phyloP scores from a whole-genome alignment of 2,113 vertebrate genomes.

The Himantopus leucocephalus region DNA sequence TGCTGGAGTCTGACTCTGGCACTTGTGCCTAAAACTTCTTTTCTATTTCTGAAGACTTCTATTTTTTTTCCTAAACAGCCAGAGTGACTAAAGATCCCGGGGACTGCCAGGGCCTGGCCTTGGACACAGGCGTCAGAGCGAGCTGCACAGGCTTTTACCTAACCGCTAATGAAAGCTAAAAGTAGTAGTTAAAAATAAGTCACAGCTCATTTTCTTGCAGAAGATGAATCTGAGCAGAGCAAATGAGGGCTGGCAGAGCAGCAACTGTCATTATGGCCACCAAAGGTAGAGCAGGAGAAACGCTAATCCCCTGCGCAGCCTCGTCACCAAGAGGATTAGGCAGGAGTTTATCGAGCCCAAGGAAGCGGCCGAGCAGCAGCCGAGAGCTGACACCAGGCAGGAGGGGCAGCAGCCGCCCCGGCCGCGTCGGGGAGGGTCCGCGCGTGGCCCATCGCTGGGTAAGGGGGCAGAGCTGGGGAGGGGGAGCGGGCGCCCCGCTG shows the following conservation, averaged over 20 bases:
- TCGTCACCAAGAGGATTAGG: slow-evolving; percentile 44
- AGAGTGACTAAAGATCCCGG: not conserved
- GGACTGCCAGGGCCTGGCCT: not conserved
- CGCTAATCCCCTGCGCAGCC: not conserved
- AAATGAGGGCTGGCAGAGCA: not conserved
- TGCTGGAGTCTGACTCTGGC: not conserved
- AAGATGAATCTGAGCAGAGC: not conserved
- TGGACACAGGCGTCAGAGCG: no score
- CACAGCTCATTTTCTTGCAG: not conserved
- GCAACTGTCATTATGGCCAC: not conserved
- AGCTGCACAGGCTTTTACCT: not conserved
- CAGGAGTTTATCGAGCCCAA: not conserved
- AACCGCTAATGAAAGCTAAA: not conserved
- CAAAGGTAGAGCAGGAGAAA: not conserved
- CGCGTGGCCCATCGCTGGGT: accelerated
- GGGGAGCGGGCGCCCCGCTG: not conserved
- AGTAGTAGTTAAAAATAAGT: not conserved
- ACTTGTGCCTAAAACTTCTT: not conserved
- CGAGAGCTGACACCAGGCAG: not conserved
- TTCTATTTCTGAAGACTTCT: not conserved
- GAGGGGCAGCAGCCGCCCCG: not conserved
- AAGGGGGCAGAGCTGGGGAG: not conserved
- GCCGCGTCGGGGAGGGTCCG: not conserved
- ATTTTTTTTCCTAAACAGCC: not conserved
- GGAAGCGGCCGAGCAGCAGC: not conserved